Evolutionary conservation across 1,140 invertebrate genomes (phyloP).

Genomic region (Pararge aegeria): DNA sequence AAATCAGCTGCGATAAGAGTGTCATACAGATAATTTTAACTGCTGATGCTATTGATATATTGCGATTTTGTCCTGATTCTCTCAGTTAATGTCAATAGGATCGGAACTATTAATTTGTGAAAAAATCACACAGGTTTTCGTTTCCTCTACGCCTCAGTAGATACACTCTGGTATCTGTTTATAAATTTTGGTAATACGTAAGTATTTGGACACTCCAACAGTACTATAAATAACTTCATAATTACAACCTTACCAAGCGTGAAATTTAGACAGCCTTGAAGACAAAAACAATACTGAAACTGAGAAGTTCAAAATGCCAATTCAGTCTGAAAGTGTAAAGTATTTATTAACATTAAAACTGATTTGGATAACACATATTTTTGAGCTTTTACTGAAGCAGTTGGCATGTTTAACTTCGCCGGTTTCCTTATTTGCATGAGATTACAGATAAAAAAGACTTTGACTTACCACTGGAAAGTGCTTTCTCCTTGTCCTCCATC

Average conservation of each 20-base stretch:
- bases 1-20: no score
- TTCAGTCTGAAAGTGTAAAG: neutral
- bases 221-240: neutral
- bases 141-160: no score
- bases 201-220: neutral
- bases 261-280: neutral
- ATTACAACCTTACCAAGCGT: neutral
- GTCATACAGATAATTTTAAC: no score
- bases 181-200: neutral
- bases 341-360: neutral
- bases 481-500: constrained; percentile 76
- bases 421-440: constrained; percentile 5
- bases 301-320: neutral
- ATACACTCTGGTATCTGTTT: no score
- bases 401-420: neutral
- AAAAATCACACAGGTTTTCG: no score
- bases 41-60: no score
- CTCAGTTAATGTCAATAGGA: no score
- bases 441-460: neutral
- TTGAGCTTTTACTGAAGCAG: constrained; percentile 16
- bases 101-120: no score
- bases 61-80: no score
- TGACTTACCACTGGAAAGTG: constrained; percentile 59
- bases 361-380: neutral
- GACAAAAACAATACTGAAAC: neutral